Evolutionary conservation across 2,113 vertebrate species (phyloP).

Genomic region (Cyrtonyx montezumae): DNA sequence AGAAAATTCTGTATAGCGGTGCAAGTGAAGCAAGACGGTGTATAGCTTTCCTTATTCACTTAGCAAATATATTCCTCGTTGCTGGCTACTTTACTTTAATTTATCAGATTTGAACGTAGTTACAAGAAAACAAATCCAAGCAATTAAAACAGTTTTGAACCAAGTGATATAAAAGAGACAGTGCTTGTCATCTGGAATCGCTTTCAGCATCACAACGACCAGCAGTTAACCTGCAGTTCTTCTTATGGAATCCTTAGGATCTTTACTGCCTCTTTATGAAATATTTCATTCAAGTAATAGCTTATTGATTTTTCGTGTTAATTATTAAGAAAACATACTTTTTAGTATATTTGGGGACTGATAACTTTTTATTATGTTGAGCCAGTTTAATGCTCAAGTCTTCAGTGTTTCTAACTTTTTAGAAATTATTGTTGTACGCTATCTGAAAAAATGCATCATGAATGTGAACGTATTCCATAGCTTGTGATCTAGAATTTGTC

Average conservation of each 20-base stretch:
- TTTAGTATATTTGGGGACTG: not conserved
- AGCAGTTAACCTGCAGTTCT: not conserved
- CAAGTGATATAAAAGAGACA: too few species aligned
- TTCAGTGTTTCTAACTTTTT: not conserved
- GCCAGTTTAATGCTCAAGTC: not conserved
- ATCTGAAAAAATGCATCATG: not conserved
- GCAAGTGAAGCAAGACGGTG: too few species aligned
- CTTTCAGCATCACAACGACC: not conserved
- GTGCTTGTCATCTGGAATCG: too few species aligned
- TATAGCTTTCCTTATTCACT: too few species aligned
- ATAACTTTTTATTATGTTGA: not conserved
- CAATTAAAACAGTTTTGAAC: too few species aligned
- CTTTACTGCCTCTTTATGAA: not conserved
- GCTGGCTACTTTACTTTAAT: too few species aligned
- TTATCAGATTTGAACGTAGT: too few species aligned
- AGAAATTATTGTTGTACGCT: not conserved
- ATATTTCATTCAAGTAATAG: not conserved
- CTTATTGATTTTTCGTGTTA: not conserved
- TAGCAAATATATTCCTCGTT: too few species aligned
- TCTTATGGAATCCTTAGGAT: not conserved
- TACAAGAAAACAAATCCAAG: too few species aligned
- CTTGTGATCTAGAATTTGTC: not conserved
- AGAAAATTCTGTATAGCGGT: too few species aligned
- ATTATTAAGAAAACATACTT: not conserved
- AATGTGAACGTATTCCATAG: fast-evolving